These are phyloP conservation scores for Florisuga fusca DNA, from an alignment of 2,797 vertebrate species.

Conservation along the genomic window DNA sequence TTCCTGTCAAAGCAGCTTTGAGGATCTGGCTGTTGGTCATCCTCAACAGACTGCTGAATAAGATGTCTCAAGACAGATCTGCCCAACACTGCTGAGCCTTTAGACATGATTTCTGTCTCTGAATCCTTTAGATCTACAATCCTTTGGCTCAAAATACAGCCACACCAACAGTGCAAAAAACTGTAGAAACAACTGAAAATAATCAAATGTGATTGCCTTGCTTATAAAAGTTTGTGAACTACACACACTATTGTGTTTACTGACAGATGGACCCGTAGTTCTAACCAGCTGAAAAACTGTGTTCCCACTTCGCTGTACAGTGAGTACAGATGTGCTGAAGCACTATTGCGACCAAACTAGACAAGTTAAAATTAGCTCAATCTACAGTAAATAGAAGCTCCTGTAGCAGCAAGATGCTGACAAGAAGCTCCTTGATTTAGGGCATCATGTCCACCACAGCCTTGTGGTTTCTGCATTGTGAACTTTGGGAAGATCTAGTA, in stretches of 20 bases:
- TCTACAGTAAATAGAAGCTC: background rate
- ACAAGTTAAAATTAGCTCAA: background rate
- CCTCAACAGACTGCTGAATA: background rate
- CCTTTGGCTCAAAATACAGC: background rate
- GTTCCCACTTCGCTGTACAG: background rate
- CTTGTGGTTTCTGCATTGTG: background rate
- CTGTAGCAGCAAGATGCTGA: background rate
- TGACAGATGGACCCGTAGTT: background rate
- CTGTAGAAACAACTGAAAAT: background rate
- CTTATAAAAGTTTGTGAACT: background rate
- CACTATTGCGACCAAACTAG: background rate
- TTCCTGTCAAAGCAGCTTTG: background rate
- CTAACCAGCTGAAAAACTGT: background rate
- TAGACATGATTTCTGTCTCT: background rate
- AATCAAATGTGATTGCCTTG: background rate
- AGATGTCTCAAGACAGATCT: background rate
- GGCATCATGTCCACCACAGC: background rate
- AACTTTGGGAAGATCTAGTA: background rate
- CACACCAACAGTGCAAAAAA: background rate
- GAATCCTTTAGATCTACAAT: background rate
- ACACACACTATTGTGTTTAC: background rate
- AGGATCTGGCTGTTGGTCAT: background rate
- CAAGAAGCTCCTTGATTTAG: background rate
- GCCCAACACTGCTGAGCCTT: background rate
- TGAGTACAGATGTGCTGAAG: background rate